Conservation (phyloP, 2,797 vertebrate genomes). For the Hephaestus fuliginosus region DNA sequence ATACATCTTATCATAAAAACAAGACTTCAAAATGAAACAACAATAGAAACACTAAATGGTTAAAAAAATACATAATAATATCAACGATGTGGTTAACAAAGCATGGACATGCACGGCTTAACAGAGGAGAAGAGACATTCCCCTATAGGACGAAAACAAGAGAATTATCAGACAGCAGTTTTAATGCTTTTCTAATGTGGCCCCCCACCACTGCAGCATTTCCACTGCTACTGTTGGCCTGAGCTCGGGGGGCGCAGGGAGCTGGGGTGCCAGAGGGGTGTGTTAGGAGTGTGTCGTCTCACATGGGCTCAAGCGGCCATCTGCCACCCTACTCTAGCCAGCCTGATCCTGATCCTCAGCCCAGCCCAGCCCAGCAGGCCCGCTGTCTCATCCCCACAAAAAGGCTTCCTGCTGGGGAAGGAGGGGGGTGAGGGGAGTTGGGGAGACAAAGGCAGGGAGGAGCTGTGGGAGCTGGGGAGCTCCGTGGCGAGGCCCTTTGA, state of each 20-base stretch:
- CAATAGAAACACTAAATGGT: slow-evolving; percentile 69
- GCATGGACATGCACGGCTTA: slow-evolving; percentile 69
- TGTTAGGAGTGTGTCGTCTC: slow-evolving; percentile 77
- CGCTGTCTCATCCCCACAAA: slow-evolving; percentile 77
- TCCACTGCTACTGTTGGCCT: slow-evolving; percentile 52
- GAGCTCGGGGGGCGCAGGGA: slow-evolving; percentile 70
- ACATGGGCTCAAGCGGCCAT: slow-evolving; percentile 91
- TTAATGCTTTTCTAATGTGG: slow-evolving; percentile 60
- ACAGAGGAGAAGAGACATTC: slow-evolving; percentile 65
- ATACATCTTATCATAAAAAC: slow-evolving; percentile 64
- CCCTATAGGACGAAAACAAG: slow-evolving; percentile 73
- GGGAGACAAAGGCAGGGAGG: slow-evolving; percentile 77
- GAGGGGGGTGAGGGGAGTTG: slow-evolving; percentile 26
- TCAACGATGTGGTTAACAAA: slow-evolving; percentile 58
- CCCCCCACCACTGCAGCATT: slow-evolving; percentile 24
- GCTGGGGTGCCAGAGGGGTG: slow-evolving; percentile 66
- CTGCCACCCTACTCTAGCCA: slow-evolving; percentile 90
- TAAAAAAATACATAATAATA: slow-evolving; percentile 68
- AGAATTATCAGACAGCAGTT: slow-evolving; percentile 63
- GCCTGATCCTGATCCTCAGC: slow-evolving; percentile 80
- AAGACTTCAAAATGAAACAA: slow-evolving; percentile 65
- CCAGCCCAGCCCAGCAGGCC: slow-evolving; percentile 77
- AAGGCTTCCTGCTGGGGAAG: slow-evolving; percentile 69
- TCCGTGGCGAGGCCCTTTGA: slow-evolving; percentile 83
- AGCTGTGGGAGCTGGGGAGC: slow-evolving; percentile 62